Evolutionary conservation across 2,113 vertebrate species (phyloP).

Genomic region (Osmerus mordax): DNA sequence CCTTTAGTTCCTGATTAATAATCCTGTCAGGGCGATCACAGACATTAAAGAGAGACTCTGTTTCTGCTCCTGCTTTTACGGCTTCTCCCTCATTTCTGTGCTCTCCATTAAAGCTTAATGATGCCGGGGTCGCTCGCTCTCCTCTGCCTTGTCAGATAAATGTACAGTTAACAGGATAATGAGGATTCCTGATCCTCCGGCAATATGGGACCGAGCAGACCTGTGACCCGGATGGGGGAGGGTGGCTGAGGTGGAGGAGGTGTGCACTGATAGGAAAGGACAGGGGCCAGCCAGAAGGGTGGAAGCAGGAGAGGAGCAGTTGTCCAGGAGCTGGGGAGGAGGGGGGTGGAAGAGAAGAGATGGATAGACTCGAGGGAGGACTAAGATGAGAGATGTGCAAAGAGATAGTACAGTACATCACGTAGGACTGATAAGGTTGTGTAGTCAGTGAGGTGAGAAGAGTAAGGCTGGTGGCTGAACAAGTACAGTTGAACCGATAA

Average conservation of each 20-base stretch:
- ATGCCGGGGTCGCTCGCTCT: conserved; percentile 79
- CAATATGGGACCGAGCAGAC: conserved; percentile 69
- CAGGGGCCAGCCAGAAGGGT: conserved; percentile 56
- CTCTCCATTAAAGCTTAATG: conserved; percentile 91
- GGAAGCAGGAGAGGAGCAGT: conserved; percentile 41
- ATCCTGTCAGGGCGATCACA: conserved; percentile 85
- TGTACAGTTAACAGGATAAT: conserved; percentile 93
- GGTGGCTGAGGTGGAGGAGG: conserved; percentile 42
- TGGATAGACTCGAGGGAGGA: conserved; percentile 30
- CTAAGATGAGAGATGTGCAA: conserved; percentile 53
- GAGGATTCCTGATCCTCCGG: conserved; percentile 84
- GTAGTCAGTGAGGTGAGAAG: conserved; percentile 29
- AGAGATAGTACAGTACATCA: conserved; percentile 45
- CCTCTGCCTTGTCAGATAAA: conserved; percentile 93
- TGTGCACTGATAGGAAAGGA: conserved; percentile 49
- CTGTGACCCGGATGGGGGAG: conserved; percentile 68
- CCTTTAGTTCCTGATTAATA: conserved; percentile 86
- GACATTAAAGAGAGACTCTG: conserved; percentile 83
- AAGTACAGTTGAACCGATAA: conserved; percentile 39
- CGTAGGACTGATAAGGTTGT: conserved; percentile 59
- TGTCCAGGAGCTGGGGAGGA: conserved; percentile 29
- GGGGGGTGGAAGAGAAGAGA: conserved; percentile 48
- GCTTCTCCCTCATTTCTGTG: conserved; percentile 75
- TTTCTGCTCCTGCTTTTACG: conserved; percentile 68
- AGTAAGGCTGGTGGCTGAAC: conserved; percentile 29